Conservation (phyloP, 2,113 vertebrate species). For the Pipa parva region DNA sequence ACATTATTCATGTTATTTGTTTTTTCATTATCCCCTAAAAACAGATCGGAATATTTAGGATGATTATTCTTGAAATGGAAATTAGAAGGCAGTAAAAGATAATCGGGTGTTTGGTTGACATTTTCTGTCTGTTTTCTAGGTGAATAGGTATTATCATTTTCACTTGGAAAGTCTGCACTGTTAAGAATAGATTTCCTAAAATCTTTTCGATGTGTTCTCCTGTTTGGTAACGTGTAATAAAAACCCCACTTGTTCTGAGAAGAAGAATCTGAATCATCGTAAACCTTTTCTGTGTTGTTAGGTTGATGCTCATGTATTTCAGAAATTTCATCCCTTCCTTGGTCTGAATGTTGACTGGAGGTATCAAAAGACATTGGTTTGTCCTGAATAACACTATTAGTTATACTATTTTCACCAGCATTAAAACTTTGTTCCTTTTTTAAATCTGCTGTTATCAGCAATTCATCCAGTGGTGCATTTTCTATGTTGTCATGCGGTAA, state of each 20-base stretch:
- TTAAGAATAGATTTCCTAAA: constrained; percentile 3
- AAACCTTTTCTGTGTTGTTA: too few relatives aligned
- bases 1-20: constrained; percentile 4
- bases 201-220: background rate
- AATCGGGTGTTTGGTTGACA: background rate
- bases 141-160: background rate
- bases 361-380: too few relatives aligned
- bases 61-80: constrained; percentile 4
- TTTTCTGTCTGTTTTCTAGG: background rate
- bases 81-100: background rate
- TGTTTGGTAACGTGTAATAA: constrained; percentile 26
- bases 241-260: background rate
- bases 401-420: background rate
- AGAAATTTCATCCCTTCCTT: too few relatives aligned
- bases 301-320: too few relatives aligned
- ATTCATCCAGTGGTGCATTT: constrained; percentile 28
- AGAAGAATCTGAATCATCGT: background rate
- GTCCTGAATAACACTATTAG: background rate
- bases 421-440: background rate
- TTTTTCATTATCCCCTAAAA: background rate
- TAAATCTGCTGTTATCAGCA: too few relatives aligned
- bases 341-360: too few relatives aligned
- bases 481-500: constrained; percentile 29
- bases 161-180: background rate
- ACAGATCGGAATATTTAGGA: background rate